These are phyloP conservation scores for Dicrurus megarhynchus DNA, from an alignment of 2,113 vertebrate genomes.

Conservation along the genomic window DNA sequence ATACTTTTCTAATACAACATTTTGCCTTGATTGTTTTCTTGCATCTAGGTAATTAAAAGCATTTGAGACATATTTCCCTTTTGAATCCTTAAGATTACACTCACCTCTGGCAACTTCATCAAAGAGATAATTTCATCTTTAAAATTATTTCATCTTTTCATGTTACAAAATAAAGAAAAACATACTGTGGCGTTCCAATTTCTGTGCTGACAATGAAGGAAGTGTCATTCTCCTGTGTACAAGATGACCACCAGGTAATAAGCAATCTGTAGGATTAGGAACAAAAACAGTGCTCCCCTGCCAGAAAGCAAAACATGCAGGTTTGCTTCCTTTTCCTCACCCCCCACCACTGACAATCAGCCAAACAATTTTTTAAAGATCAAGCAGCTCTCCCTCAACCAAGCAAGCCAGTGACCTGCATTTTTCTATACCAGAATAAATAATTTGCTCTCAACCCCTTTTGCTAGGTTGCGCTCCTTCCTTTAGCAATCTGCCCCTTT, in stretches of 20 bases:
- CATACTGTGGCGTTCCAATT: not conserved
- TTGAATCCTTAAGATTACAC: not conserved
- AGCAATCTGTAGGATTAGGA: not conserved
- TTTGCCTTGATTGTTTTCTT: not conserved
- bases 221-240: not conserved
- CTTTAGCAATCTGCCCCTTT: not conserved
- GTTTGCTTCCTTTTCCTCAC: not conserved
- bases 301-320: not conserved
- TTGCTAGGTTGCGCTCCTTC: not conserved
- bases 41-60: not conserved
- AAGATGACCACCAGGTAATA: not conserved
- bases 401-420: not conserved
- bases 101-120: not conserved
- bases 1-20: not conserved
- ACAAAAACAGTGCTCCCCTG: not conserved
- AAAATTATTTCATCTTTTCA: not conserved
- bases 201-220: not conserved
- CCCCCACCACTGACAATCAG: not conserved
- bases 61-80: not conserved
- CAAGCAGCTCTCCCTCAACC: not conserved
- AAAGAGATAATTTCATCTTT: not conserved
- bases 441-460: not conserved
- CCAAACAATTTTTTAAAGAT: not conserved
- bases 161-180: not conserved
- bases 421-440: not conserved